Conservation (phyloP, 2,797 vertebrate species). For the Serranus cabrilla region DNA sequence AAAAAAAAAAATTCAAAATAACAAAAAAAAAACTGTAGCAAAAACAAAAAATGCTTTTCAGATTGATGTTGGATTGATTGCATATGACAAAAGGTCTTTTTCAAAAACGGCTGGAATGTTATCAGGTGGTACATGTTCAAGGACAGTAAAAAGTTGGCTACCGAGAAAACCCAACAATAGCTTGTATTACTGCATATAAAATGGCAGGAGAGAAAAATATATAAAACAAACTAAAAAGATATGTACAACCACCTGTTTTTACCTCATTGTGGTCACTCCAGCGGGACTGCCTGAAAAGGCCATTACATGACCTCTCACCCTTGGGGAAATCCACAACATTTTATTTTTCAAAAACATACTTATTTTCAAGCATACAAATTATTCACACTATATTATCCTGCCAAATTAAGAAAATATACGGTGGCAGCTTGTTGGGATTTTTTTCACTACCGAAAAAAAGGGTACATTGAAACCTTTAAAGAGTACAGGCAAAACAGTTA, state of each 20-base stretch:
- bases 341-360: constrained; percentile 87
- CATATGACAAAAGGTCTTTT: constrained; percentile 91
- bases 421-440: constrained; percentile 97
- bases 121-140: constrained; percentile 90
- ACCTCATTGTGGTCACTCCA: constrained; percentile 89
- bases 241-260: constrained; percentile 98
- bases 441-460: constrained; percentile 95
- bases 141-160: constrained; percentile 94
- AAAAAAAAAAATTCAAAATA: constrained; percentile 71
- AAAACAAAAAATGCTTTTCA: constrained; percentile 57
- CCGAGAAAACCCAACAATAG: constrained; percentile 97
- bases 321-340: constrained; percentile 89
- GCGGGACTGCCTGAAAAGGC: constrained; percentile 89
- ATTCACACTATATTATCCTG: constrained; percentile 99
- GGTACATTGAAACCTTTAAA: constrained; percentile 97
- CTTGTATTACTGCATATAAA: constrained; percentile 99
- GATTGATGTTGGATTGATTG: constrained; percentile 92
- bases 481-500: constrained; percentile 98
- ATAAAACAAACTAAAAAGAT: constrained; percentile 90
- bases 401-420: constrained; percentile 99
- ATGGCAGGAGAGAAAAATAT: constrained; percentile 95
- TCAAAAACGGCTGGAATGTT: constrained; percentile 97
- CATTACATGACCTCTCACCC: constrained; percentile 96
- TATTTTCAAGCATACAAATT: constrained; percentile 98
- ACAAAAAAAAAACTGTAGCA: constrained; percentile 81